phyloP scores from a whole-genome alignment of 2,113 vertebrate genomes.

The Caracal caracal region DNA sequence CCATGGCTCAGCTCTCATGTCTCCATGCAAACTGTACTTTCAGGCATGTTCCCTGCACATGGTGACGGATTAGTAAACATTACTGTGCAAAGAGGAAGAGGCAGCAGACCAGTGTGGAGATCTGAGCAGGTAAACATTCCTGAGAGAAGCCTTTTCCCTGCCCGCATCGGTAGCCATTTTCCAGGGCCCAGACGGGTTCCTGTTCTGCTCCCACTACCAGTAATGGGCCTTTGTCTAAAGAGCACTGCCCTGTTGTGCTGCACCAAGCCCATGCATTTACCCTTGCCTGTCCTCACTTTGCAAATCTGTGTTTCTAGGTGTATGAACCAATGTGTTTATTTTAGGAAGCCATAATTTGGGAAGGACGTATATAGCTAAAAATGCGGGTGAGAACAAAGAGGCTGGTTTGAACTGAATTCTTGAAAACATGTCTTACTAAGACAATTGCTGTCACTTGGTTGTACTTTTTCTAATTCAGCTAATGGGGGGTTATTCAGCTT shows the following conservation, averaged over 20 bases:
- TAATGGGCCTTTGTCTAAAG: background rate
- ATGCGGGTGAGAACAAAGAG: background rate
- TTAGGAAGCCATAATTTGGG: background rate
- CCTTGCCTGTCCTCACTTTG: background rate
- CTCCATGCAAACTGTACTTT: background rate
- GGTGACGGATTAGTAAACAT: background rate
- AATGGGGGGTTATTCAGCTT: background rate
- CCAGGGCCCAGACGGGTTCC: background rate
- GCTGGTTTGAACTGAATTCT: background rate
- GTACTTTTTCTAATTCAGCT: background rate
- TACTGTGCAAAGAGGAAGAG: background rate
- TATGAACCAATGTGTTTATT: background rate
- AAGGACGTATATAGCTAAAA: background rate
- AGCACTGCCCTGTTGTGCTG: background rate
- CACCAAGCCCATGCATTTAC: background rate
- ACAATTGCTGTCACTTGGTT: background rate
- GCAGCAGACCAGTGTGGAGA: background rate
- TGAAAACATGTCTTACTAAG: background rate
- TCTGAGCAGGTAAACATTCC: background rate
- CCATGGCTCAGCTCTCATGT: background rate
- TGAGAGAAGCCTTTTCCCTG: background rate
- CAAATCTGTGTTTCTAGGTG: accelerated
- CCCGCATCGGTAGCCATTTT: background rate
- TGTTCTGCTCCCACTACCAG: background rate
- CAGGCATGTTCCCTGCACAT: background rate